Evolutionary conservation across 2,888 invertebrate species (phyloP).

Genomic region (Philereme transversata): DNA sequence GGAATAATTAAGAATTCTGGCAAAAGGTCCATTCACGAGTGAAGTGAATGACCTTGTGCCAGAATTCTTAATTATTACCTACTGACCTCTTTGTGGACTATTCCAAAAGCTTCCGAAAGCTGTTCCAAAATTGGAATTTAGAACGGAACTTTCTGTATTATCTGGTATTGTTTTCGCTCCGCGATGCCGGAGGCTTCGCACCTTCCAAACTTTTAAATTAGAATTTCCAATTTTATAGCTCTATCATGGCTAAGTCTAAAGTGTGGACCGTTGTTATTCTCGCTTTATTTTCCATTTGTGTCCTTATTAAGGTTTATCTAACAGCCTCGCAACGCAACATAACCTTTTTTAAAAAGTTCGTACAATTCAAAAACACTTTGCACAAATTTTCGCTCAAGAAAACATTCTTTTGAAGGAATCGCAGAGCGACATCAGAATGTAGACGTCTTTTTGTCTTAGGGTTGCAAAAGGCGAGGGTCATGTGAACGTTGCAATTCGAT

Average conservation of each 20-base stretch:
- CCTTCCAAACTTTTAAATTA: conserved; percentile 38
- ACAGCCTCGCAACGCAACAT: too few relatives aligned
- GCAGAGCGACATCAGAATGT: conserved; percentile 15
- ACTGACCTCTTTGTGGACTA: conserved; percentile 31
- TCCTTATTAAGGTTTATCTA: background rate
- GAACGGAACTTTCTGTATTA: conserved; percentile 36
- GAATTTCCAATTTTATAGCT: conserved; percentile 33
- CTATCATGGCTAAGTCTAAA: conserved; percentile 14
- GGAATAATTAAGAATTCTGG: too few relatives aligned
- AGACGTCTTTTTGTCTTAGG: conserved; percentile 12
- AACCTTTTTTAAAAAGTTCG: conserved; percentile 2
- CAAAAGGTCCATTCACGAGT: too few relatives aligned
- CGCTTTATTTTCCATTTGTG: conserved; percentile 7
- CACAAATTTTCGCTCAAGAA: conserved; percentile 10
- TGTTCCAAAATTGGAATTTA: conserved; percentile 37
- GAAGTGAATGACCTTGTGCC: too few relatives aligned
- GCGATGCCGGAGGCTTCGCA: conserved; percentile 23
- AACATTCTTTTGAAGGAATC: conserved; percentile 18
- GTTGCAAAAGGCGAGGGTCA: conserved; percentile 6
- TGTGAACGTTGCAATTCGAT: conserved; percentile 6
- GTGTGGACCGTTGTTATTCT: conserved; percentile 9
- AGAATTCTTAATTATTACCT: too few relatives aligned
- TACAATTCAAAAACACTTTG: conserved; percentile 10
- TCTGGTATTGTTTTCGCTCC: conserved; percentile 36
- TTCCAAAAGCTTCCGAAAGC: conserved; percentile 30